Base-by-base conservation (phyloP, 2,113 vertebrate genomes). In the Coptodon bakossiorum region DNA sequence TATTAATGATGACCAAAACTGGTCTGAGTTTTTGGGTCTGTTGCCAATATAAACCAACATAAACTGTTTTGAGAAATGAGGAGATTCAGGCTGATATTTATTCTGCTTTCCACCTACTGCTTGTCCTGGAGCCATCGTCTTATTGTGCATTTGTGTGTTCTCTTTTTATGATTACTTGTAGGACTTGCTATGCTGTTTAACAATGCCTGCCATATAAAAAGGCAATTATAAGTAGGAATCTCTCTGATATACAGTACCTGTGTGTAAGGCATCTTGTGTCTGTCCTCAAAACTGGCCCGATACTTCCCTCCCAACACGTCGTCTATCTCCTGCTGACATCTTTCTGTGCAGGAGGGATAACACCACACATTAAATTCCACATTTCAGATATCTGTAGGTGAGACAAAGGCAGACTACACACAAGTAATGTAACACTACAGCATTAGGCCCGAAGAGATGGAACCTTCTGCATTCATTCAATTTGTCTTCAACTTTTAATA, bases 251-350 rank as follows among this genome's bases (percentile, higher is more conserved):
- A 19, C 29, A 40, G 31, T 14, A 94, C 96, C 89, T 95, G 93
- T 53, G 91, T 50, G 19, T 94, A 96, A 4, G 94, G 94, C 95
- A 96, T 95, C 13, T 84, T 53, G 38, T 93, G 88, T 61, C 92
- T 89, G 88, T 95, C 94, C 4, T 95, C 91, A 83, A 76, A 95
- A 45, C 22, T 66, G 78, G 52, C 92, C 13, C 2, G 38, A 12
- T 84, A 71, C 48, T 86, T 90, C 24, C 71, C 91, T 14, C 85
- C 88, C 50, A 96, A 82, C 40, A 94, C 92, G 12, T 17, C 3
- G 56, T 96, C 94, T 12, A 96, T 96, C 93, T 96, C 96, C 52
- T 93, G 80, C 45, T 95, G 95, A 83, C 91, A 94, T 4, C 59
- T 80, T 45, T 95, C 93, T 95, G 81, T 54, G 52, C 2, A 54